Base-by-base conservation (phyloP, 2,797 vertebrate genomes). In the Clarias platycephalus region DNA sequence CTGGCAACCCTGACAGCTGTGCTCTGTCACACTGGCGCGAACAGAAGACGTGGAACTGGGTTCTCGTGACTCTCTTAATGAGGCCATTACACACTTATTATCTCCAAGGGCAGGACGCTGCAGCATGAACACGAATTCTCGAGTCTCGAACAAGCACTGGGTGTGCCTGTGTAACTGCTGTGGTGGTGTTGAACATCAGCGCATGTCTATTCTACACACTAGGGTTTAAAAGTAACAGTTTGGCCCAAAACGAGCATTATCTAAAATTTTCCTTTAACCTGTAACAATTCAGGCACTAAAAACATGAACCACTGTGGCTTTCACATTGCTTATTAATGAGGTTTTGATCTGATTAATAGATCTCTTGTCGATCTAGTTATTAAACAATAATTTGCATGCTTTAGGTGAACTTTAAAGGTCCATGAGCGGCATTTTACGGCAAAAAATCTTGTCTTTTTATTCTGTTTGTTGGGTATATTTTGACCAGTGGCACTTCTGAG, bases 1-100 rank as follows among this genome's bases (percentile, higher is more conserved):
- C 84, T 87, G 88, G 88, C 86, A 87, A 83, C 86, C 58, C 83
- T 81, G 86, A 87, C 88, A 89, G 86, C 88, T 87, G 81, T 57
- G 84, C 83, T 63, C 76, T 82, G 70, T 84, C 84, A 82, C 55
- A 82, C 84, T 74, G 79, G 37, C 34, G 22, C 18, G 57, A 82
- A 87, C 72, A 84, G 76, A 58, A 60, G 76, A 80, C 12, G 26
- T 34, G 40, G 76, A 80, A 80, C 85, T 80, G 72, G 71, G 81
- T 82, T 84, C 79, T 85, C 75, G 37, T 84, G 78, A 84, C 77
- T 66, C 62, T 88, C 80, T 80, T 86, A 83, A 88, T 86, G 86
- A 86, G 63, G 72, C 85, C 82, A 80, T 83, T 83, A 82, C 72
- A 60, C 37, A 53, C 78, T 70, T 83, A 80, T 83, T 74, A 83